These are phyloP conservation scores for Caenorhabditis sinica DNA, from an alignment of 2,888 invertebrate genomes.

Conservation along the genomic window DNA sequence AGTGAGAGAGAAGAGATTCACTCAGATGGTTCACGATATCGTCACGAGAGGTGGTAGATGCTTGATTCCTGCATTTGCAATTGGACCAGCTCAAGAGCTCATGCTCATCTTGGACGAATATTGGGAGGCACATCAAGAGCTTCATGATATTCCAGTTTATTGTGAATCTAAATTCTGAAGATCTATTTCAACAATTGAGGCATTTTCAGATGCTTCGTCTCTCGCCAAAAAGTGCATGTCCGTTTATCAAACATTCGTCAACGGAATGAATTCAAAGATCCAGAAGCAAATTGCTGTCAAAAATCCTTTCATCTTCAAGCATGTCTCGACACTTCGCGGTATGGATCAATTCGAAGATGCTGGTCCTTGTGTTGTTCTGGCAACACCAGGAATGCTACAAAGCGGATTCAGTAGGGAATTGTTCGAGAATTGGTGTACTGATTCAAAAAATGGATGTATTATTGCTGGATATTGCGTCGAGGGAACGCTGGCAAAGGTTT, in stretches of 20 bases:
- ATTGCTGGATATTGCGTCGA: conserved; percentile 91
- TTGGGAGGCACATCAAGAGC: conserved; percentile 96
- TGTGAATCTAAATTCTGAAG: conserved; percentile 84
- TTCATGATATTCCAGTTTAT: conserved; percentile 99
- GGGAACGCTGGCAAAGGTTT: conserved; percentile 86
- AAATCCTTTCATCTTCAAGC: conserved; percentile 98
- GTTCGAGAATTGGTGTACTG: conserved; percentile 99
- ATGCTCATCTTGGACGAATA: conserved; percentile 90
- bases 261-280: conserved; percentile 99
- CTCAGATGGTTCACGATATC: conserved; percentile 90
- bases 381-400: conserved; percentile 99
- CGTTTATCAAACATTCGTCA: conserved; percentile 99
- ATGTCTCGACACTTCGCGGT: conserved; percentile 90
- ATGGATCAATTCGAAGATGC: conserved; percentile 99
- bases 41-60: conserved; percentile 97
- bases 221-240: conserved; percentile 99
- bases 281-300: conserved; percentile 96
- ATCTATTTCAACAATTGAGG: not conserved
- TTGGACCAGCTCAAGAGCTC: conserved; percentile 91
- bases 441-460: conserved; percentile 97
- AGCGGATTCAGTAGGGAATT: conserved; percentile 96
- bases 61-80: conserved; percentile 97
- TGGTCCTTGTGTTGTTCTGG: conserved; percentile 99
- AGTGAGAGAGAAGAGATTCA: conserved; percentile 94
- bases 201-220: conserved; percentile 90